phyloP scores from a whole-genome alignment of 2,113 vertebrate species.

The Lepisosteus oculatus region DNA sequence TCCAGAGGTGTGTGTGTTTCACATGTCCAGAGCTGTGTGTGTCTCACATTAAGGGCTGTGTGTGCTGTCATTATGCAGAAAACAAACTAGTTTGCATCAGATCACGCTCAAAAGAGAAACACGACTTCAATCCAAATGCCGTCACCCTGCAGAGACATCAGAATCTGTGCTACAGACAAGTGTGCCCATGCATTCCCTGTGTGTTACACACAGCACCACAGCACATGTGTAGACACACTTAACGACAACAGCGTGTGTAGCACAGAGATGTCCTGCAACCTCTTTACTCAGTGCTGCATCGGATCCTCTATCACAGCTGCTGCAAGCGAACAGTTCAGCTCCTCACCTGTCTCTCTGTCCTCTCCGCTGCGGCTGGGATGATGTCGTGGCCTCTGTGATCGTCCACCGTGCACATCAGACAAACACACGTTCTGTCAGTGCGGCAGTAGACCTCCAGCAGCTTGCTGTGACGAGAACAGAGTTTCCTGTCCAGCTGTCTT shows the following conservation, averaged over 20 bases:
- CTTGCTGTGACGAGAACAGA: slow-evolving; percentile 70
- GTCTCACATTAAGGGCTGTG: too few relatives aligned
- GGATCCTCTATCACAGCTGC: not conserved
- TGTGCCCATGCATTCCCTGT: not conserved
- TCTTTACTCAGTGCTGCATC: not conserved
- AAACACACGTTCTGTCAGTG: slow-evolving; percentile 65
- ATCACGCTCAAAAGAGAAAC: too few relatives aligned
- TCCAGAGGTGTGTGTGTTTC: too few relatives aligned
- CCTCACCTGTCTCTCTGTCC: slow-evolving; percentile 69
- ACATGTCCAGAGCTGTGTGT: too few relatives aligned
- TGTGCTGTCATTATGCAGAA: too few relatives aligned
- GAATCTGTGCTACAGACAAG: too few relatives aligned
- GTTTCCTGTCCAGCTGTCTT: slow-evolving; percentile 45
- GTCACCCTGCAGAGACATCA: too few relatives aligned
- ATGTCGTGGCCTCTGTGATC: slow-evolving; percentile 70
- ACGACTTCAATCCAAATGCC: too few relatives aligned
- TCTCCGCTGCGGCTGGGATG: slow-evolving; percentile 64
- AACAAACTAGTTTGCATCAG: too few relatives aligned
- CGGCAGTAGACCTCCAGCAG: slow-evolving; percentile 71
- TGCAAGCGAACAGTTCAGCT: slow-evolving; percentile 1
- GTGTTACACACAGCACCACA: not conserved
- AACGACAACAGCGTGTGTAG: not conserved
- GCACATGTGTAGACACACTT: not conserved
- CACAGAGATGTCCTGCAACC: not conserved
- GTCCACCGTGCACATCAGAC: slow-evolving; percentile 71